Base-by-base conservation (phyloP, 2,888 invertebrate genomes). In the Chrysolina americana region DNA sequence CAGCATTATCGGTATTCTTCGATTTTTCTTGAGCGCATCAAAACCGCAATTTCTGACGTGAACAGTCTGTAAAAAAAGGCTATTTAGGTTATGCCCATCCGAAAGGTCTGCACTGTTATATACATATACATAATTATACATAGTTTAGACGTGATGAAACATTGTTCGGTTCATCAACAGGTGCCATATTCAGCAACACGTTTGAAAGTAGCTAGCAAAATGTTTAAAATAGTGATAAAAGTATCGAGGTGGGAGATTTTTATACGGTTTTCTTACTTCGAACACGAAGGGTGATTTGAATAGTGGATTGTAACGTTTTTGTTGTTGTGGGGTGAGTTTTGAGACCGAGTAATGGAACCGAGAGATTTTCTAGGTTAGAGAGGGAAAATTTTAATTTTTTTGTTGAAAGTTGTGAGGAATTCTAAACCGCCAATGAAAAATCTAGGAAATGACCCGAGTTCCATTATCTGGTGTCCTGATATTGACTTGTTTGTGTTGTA, bases 151-250 rank as follows among this genome's bases (percentile, higher is more conserved):
- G 53, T 19, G 19, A 53, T 53, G 21, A 19, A 13, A 53, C 53
- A 73, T 74, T 76, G 74, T 76, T 62, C 53, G 48, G 71, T 76
- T 75, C 72, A 71, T 76, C 70, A 79, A 82, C 81, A 81, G 85
- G 85, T 85, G 85, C 85, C 85, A 85, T 85, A 85, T 81, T 80
- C 82, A 82, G 78, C 78, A 75, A 81, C 76, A 80, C 76, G 75
- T 78, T 81, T 78, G 80, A 78, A 77, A 75, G 71, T 80, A 81
- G 78, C 76, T 74, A 53, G 53, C 21, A 53, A 53, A 71, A 76
- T 74, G 71, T 73, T 74, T 65, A 70, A 76, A 73, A 70, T 73
- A 71, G 73, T 79, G 74, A 71, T 79, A 72, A 81, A 82, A 79
- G 82, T 71, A 81, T 82, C 76, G 78, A 80, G 79, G 81, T 69